Evolutionary conservation across 2,888 invertebrate genomes (phyloP).

Genomic region (Melikaiella ostensackeni): DNA sequence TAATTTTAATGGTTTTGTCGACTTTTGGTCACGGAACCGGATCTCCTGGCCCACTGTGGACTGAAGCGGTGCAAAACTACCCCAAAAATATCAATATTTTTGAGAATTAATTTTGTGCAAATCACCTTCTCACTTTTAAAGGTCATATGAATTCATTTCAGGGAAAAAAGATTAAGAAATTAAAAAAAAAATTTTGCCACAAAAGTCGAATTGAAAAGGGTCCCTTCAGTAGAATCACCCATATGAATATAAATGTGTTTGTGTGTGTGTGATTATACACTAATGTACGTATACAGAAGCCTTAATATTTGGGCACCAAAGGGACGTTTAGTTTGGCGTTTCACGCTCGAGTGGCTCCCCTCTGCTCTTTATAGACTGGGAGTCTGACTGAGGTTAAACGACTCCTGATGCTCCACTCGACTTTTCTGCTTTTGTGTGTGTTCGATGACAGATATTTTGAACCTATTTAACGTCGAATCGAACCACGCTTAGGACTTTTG

Average conservation of each 20-base stretch:
- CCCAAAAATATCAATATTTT: too few relatives aligned
- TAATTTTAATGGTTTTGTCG: too few relatives aligned
- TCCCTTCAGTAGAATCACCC: too few relatives aligned
- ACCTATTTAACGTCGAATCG: slow-evolving; percentile 68
- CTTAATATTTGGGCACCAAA: slow-evolving; percentile 56
- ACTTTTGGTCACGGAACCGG: too few relatives aligned
- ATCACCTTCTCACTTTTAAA: too few relatives aligned
- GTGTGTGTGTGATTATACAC: background rate
- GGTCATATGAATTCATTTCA: too few relatives aligned
- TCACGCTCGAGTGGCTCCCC: slow-evolving; percentile 75
- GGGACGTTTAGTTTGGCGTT: slow-evolving; percentile 77
- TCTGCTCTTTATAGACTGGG: slow-evolving; percentile 44
- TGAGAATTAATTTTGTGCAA: too few relatives aligned
- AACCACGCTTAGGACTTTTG: slow-evolving; percentile 45
- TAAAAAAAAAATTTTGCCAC: too few relatives aligned
- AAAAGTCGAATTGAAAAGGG: too few relatives aligned
- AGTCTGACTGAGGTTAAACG: slow-evolving; percentile 15
- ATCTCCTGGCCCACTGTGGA: too few relatives aligned
- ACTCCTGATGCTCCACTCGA: slow-evolving; percentile 43
- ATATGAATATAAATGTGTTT: slow-evolving; percentile 22
- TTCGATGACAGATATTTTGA: slow-evolving; percentile 69
- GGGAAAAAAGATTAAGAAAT: too few relatives aligned
- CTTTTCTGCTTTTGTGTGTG: slow-evolving; percentile 52
- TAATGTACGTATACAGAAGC: slow-evolving; percentile 51
- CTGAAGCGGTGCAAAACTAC: too few relatives aligned